Conservation (phyloP, 2,888 invertebrate genomes). For the Trachelus tabidus region DNA sequence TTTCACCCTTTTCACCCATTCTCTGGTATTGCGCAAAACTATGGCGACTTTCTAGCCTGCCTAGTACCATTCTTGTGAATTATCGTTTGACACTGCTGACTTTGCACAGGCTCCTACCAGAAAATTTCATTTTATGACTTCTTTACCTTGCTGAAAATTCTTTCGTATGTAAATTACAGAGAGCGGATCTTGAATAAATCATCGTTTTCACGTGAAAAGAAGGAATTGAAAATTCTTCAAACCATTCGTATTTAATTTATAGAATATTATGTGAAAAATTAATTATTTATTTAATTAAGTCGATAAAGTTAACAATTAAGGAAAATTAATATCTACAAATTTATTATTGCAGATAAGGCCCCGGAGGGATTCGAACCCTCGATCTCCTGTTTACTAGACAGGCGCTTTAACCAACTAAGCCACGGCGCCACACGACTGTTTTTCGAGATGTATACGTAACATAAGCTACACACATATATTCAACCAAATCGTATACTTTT, state of each 20-base stretch:
- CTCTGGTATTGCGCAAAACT: constrained; percentile 13
- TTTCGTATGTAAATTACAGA: neutral
- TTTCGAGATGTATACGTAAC: accelerated
- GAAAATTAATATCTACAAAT: neutral
- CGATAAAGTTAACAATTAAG: neutral
- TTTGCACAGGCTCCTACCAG: constrained; percentile 15
- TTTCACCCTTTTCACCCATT: constrained; percentile 19
- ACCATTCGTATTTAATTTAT: constrained; percentile 2
- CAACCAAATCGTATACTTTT: no score
- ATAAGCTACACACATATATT: neutral
- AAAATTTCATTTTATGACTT: neutral
- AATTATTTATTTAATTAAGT: neutral
- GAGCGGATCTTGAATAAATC: neutral
- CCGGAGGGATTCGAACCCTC: constrained; percentile 76
- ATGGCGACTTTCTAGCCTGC: neutral
- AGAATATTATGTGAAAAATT: neutral
- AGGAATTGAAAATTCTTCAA: neutral
- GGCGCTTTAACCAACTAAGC: constrained; percentile 85
- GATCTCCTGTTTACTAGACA: constrained; percentile 80
- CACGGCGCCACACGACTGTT: constrained; percentile 70
- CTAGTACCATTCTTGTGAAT: constrained; percentile 40
- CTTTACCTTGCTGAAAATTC: neutral
- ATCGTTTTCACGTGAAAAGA: neutral
- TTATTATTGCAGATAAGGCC: constrained; percentile 60
- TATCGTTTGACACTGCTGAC: constrained; percentile 42